Evolutionary conservation across 2,113 vertebrate species (phyloP).

Genomic region (Phrynosoma blainvillii): DNA sequence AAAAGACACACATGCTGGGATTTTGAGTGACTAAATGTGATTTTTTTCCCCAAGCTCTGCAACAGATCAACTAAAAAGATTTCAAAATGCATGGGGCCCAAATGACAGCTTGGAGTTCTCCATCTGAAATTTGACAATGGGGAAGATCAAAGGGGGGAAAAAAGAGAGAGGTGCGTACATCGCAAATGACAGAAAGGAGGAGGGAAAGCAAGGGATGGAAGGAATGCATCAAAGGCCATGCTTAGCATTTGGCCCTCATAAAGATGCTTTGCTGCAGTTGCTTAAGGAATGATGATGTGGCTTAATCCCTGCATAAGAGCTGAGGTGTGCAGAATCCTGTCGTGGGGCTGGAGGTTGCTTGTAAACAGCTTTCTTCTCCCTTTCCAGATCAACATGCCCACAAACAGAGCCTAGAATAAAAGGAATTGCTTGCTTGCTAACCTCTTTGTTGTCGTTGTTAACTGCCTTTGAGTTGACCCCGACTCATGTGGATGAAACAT

Average conservation of each 20-base stretch:
- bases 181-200: not conserved
- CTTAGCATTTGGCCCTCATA: not conserved
- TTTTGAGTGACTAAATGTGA: not conserved
- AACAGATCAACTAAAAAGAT: not conserved
- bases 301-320: not conserved
- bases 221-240: too few relatives aligned
- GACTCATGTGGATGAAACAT: too few relatives aligned
- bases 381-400: not conserved
- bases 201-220: not conserved
- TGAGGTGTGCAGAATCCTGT: not conserved
- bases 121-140: not conserved
- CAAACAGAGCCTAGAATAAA: not conserved
- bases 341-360: not conserved
- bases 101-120: not conserved
- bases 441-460: too few relatives aligned
- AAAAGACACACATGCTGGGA: too few relatives aligned
- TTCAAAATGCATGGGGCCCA: not conserved
- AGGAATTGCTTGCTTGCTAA: not conserved
- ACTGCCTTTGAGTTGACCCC: too few relatives aligned
- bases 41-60: not conserved
- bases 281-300: not conserved
- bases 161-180: not conserved
- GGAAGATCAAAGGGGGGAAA: not conserved
- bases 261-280: not conserved
- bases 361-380: not conserved